phyloP scores from a whole-genome alignment of 2,113 vertebrate species.

The Bombycilla garrulus region DNA sequence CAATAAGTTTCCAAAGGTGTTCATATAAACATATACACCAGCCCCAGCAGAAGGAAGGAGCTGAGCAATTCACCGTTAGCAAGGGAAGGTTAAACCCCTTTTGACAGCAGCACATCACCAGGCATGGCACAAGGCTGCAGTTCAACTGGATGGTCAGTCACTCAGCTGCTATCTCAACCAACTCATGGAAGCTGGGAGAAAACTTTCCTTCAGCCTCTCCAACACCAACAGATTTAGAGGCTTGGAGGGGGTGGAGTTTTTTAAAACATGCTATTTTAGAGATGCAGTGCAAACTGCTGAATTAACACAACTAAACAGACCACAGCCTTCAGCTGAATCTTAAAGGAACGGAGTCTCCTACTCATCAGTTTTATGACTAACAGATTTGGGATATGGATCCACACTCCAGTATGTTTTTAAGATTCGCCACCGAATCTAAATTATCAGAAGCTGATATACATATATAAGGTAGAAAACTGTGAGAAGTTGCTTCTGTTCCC shows the following conservation, averaged over 20 bases:
- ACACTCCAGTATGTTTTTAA: neutral
- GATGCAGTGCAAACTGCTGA: neutral
- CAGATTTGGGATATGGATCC: neutral
- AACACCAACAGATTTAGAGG: neutral
- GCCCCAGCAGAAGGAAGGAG: neutral
- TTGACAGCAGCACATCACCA: neutral
- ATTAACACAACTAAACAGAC: neutral
- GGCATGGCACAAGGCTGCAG: neutral
- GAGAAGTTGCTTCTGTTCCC: neutral
- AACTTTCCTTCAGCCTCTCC: neutral
- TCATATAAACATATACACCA: neutral
- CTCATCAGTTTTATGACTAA: neutral
- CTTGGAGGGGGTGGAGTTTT: neutral
- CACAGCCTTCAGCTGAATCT: neutral
- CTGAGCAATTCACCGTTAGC: accelerated
- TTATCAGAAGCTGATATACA: neutral
- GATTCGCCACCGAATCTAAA: neutral
- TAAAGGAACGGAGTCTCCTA: neutral
- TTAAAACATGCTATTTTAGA: neutral
- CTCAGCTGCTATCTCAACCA: neutral
- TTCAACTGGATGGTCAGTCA: neutral
- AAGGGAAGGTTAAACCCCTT: neutral
- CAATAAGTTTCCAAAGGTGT: neutral
- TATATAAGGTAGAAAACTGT: neutral
- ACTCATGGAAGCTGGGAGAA: neutral